Evolutionary conservation across 2,113 vertebrate genomes (phyloP), one percentile per base, ranked within the genome.

Genomic region (Sterrhoptilus dennistouni): DNA sequence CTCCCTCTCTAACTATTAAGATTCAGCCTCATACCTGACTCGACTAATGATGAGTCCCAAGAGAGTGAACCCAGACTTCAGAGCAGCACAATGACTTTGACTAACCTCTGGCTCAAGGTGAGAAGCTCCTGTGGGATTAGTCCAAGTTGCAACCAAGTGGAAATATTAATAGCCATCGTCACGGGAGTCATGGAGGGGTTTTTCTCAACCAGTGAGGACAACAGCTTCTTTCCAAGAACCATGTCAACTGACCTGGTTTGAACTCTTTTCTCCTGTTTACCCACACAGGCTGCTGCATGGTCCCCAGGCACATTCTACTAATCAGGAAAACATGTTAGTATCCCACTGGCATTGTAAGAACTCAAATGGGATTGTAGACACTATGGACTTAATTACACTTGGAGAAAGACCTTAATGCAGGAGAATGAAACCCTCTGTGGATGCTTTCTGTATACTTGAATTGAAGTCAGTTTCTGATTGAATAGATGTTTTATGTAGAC

Each of bases 1-100:
- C 28, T 92, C 25, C 40, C 36, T 72, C 68, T 81, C 82, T 90
- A 87, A 87, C 81, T 93, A 84, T 65, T 94, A 87, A 75, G 89
- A 95, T 92, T 87, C 81, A 93, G 31, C 40, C 83, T 95, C 72
- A 69, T 52, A 75, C 83, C 83, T 97, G 91, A 77, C 69, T 84
- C 79, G 91, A 68, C 72, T 95, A 85, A 94, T 50, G 81, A 91
- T 64, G 78, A 93, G 74, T 90, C 87, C 38, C 77, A 68, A n/a
- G 75, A 92, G 95, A 60, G 36, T 13, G 31, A 94, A 81, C 60
- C 40, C 38, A 75, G 88, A 88, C 76, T 89, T 94, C 82, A 92
- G 85, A 91, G 59, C 38, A 70, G 56, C 68, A 78, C 71, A 86
- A 28, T 17, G 52, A 23, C 75, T 63, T 47, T 70, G 64, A 90